These are phyloP conservation scores for Clarias laeviceps DNA, from an alignment of 2,797 vertebrate species.

Conservation along the genomic window DNA sequence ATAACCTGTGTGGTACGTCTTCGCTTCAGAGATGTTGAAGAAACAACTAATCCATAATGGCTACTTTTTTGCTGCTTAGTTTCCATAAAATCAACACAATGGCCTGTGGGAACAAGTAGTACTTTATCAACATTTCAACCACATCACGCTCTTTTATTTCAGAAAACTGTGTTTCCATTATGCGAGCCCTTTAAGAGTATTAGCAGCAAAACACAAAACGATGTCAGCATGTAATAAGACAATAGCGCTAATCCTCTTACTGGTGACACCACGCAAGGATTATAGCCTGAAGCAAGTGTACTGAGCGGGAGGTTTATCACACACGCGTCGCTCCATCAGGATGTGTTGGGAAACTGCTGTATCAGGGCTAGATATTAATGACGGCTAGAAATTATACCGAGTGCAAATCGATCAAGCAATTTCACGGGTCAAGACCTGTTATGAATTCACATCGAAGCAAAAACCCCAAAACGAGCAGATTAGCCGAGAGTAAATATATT, in stretches of 20 bases:
- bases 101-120: background rate
- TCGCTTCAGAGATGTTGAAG: background rate
- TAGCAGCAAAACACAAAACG: conserved; percentile 44
- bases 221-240: conserved; percentile 51
- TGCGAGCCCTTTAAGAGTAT: conserved; percentile 31
- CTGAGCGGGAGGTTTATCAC: conserved; percentile 1
- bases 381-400: background rate
- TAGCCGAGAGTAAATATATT: background rate
- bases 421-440: background rate
- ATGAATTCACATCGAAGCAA: background rate
- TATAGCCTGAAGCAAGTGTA: conserved; percentile 28
- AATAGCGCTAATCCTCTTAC: conserved; percentile 56
- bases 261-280: conserved; percentile 36
- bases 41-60: background rate
- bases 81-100: background rate
- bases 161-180: background rate
- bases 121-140: background rate
- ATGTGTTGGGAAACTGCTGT: background rate
- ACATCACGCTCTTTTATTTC: background rate
- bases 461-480: conserved; percentile 3
- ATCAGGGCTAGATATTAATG: background rate
- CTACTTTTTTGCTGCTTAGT: no score
- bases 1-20: background rate
- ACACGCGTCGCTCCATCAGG: background rate
- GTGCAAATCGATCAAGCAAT: conserved; percentile 9